A percentile compares a stretch with the other conserved stretches of the same genome.
Conservation (phyloP, 2,797 vertebrate species). For the Dallia pectoralis region DNA sequence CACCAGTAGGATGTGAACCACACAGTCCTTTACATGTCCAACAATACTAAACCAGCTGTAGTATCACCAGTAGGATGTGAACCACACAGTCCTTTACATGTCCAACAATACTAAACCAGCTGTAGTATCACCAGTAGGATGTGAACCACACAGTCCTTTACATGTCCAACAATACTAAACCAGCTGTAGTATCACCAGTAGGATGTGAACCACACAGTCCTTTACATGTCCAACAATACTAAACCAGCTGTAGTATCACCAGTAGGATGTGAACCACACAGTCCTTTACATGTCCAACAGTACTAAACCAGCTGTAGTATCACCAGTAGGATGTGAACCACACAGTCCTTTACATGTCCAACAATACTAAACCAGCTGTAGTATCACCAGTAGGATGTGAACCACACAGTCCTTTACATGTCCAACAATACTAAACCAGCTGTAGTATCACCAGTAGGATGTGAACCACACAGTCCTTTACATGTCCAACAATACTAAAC, state of each 20-base stretch:
- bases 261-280: conserved; percentile 50
- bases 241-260: conserved; percentile 61
- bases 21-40: conserved; percentile 37
- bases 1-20: conserved; percentile 50
- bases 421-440: conserved; percentile 55
- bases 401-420: conserved; percentile 36
- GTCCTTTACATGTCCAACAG: conserved; percentile 35
- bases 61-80: conserved; percentile 53
- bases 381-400: conserved; percentile 53
- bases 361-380: conserved; percentile 57
- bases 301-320: conserved; percentile 60
- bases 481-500: conserved; percentile 48
- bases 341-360: conserved; percentile 37
- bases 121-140: conserved; percentile 54
- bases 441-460: conserved; percentile 54
- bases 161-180: conserved; percentile 48
- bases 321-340: conserved; percentile 50
- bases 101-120: conserved; percentile 55
- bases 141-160: conserved; percentile 41
- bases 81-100: conserved; percentile 36
- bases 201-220: conserved; percentile 46
- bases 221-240: conserved; percentile 35
- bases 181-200: conserved; percentile 58
- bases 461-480: conserved; percentile 41
- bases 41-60: conserved; percentile 57